These are phyloP conservation scores for Dinoponera quadriceps DNA, from an alignment of 1,140 invertebrate species.

Conservation along the genomic window DNA sequence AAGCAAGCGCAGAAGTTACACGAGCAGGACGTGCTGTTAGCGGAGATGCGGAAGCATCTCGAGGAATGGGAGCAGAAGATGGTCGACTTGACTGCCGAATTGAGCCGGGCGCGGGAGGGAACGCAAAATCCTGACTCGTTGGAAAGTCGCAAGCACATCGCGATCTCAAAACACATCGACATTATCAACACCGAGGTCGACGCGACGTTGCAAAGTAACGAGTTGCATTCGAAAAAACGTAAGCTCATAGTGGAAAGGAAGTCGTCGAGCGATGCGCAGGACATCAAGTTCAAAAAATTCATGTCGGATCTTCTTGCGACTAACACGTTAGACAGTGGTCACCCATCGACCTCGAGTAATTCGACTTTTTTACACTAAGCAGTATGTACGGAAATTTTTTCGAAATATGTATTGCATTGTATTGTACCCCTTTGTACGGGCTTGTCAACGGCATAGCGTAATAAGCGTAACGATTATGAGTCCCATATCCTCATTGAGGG, in stretches of 20 bases:
- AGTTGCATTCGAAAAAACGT: slow-evolving; percentile 82
- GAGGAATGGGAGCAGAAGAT: slow-evolving; percentile 87
- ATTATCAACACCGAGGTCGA: slow-evolving; percentile 70
- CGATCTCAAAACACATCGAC: slow-evolving; percentile 71
- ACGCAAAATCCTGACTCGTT: slow-evolving; percentile 77
- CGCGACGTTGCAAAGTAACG: slow-evolving; percentile 74
- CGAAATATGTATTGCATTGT: slow-evolving; percentile 22
- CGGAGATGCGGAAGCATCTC: slow-evolving; percentile 86
- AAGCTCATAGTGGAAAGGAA: slow-evolving; percentile 84
- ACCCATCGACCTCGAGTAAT: slow-evolving; percentile 62
- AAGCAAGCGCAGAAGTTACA: slow-evolving; percentile 85
- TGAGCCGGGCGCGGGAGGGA: slow-evolving; percentile 85
- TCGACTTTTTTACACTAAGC: slow-evolving; percentile 56
- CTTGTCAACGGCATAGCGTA: slow-evolving; percentile 32
- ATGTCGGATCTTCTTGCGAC: slow-evolving; percentile 78
- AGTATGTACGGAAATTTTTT: slow-evolving; percentile 38
- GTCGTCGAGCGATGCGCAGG: slow-evolving; percentile 78
- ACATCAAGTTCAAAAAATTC: slow-evolving; percentile 84
- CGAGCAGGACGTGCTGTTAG: slow-evolving; percentile 85
- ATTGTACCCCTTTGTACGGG: slow-evolving; percentile 53
- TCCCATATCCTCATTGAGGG: neutral
- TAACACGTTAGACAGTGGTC: slow-evolving; percentile 52
- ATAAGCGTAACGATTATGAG: neutral
- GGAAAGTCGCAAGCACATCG: slow-evolving; percentile 79
- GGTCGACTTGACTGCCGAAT: slow-evolving; percentile 85